Conservation (phyloP, 2,888 invertebrate genomes). For the Ennomos fuscantarius region DNA sequence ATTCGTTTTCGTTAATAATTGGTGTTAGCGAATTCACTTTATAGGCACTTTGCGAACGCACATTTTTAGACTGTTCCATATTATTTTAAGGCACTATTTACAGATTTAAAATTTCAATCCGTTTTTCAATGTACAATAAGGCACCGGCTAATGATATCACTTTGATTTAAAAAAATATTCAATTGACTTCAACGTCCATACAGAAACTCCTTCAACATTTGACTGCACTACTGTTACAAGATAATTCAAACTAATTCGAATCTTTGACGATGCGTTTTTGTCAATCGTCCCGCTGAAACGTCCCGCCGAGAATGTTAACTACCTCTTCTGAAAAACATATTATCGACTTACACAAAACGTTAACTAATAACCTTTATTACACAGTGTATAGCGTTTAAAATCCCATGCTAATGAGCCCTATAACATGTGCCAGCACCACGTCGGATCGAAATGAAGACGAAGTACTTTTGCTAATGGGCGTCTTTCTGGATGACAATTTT, state of each 20-base stretch:
- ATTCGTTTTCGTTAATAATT: no score
- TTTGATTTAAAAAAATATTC: no score
- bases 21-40: no score
- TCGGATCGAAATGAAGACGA: conserved; percentile 72
- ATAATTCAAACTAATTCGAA: conserved; percentile 76
- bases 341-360: conserved; percentile 41
- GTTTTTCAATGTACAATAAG: no score
- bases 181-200: conserved; percentile 1
- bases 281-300: conserved; percentile 78
- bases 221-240: conserved; percentile 47
- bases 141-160: no score
- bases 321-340: conserved; percentile 73
- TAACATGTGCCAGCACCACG: conserved; percentile 60
- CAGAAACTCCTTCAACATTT: neutral
- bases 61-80: no score
- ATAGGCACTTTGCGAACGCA: neutral
- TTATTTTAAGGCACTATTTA: neutral
- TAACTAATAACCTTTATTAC: conserved; percentile 39
- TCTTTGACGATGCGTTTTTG: conserved; percentile 78
- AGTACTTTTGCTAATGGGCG: conserved; percentile 81
- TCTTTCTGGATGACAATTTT: conserved; percentile 78
- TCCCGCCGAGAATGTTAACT: conserved; percentile 74
- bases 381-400: conserved; percentile 44
- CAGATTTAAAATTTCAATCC: neutral
- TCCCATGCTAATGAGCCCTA: conserved; percentile 49